Evolutionary conservation across 1,140 invertebrate species (phyloP).

Genomic region (Arion vulgaris): DNA sequence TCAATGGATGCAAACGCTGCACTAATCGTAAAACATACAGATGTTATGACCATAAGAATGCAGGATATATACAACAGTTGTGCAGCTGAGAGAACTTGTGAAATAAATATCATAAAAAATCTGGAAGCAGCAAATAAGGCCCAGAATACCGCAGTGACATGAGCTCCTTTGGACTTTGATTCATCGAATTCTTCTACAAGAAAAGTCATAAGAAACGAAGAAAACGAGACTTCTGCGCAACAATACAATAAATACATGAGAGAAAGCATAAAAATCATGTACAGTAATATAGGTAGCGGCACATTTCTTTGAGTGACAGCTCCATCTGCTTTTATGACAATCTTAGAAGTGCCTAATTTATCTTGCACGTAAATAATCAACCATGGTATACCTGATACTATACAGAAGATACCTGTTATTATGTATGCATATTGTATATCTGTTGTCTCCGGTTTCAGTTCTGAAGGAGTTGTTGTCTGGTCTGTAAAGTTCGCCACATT

Average conservation of each 20-base stretch:
- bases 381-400: slow-evolving; percentile 24
- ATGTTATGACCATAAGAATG: background rate
- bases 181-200: slow-evolving; percentile 31
- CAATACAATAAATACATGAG: slow-evolving; percentile 44
- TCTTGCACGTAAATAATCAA: background rate
- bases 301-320: background rate
- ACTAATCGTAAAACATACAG: background rate
- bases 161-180: background rate
- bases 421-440: slow-evolving; percentile 37
- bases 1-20: background rate
- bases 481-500: background rate
- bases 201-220: slow-evolving; percentile 48
- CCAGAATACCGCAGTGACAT: slow-evolving; percentile 13
- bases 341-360: background rate
- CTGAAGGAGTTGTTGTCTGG: background rate
- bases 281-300: slow-evolving; percentile 23
- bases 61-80: background rate
- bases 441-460: slow-evolving; percentile 2
- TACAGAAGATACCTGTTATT: slow-evolving; percentile 30
- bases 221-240: slow-evolving; percentile 49
- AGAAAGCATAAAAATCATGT: slow-evolving; percentile 30
- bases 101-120: slow-evolving; percentile 14
- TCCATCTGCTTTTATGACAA: background rate
- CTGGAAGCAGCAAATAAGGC: background rate
- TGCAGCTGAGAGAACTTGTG: background rate